Base-by-base conservation (phyloP, 2,113 vertebrate genomes). In the Chitala chitala region DNA sequence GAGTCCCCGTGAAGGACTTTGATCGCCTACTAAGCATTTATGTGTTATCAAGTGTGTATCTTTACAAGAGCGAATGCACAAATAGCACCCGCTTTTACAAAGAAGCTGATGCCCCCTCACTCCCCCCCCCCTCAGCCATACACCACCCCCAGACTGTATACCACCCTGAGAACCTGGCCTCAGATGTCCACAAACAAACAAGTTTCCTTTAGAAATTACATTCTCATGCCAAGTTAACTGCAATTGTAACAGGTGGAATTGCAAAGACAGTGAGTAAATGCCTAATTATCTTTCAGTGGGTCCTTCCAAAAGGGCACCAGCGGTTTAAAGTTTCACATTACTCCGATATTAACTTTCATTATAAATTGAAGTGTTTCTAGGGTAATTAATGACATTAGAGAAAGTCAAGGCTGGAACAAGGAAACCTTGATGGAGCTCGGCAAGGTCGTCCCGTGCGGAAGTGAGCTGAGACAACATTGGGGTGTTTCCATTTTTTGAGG, bases 231-330 rank as follows among this genome's bases (percentile, higher is more conserved):
- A 4, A 51, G 48, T 29, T 53, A 53, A 10, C 48, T 69, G 22
- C 48, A 38, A 22, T 51, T 53, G 26, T 69, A 53, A 53, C 68
- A 69, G 48, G 48, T 69, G 68, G 48, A 33, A 69, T 46, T 22
- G 8, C 36, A 42, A 26, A 29, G 24, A 69, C 50, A 69, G 6
- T 12, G 48, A 51, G 17, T 51, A 10, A 53, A 69, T 51, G 12
- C 26, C 68, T 69, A 69, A 69, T 69, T 69, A 33, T 51, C 46
- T 17, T 51, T 31, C 48, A 26, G 68, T 51, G 22, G 42, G n/a
- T 42, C 42, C 42, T 24, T 68, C 7, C 29, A 50, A 36, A n/a
- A 69, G 68, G 48, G 17, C 24, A 33, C 46, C 24, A 20, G 5
- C 51, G 12, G 51, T 33, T 61, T 61, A 29, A 69, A 69, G 66